phyloP scores from a whole-genome alignment of 2,888 invertebrate genomes.

The Brenthis hecate region DNA sequence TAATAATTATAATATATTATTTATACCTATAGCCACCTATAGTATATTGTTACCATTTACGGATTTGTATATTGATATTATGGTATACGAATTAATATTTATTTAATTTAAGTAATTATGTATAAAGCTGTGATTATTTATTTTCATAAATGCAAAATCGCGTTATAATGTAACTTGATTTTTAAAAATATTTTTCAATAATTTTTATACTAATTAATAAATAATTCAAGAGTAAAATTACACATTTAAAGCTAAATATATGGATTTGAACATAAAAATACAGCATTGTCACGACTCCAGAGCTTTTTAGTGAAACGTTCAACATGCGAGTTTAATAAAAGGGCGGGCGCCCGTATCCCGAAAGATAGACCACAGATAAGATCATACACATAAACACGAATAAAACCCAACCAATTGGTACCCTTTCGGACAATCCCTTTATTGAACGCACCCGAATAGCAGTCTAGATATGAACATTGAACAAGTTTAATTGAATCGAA shows the following conservation, averaged over 20 bases:
- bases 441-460: constrained; percentile 53
- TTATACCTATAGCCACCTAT: too few species aligned
- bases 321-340: constrained; percentile 71
- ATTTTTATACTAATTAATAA: too few species aligned
- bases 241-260: neutral
- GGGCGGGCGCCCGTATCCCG: constrained; percentile 70
- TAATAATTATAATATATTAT: too few species aligned
- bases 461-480: constrained; percentile 64
- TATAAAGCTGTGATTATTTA: too few species aligned
- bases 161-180: too few species aligned
- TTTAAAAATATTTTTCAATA: too few species aligned
- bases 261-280: neutral
- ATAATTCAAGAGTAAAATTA: neutral
- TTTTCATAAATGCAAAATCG: too few species aligned
- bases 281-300: constrained; percentile 44
- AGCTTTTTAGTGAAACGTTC: constrained; percentile 47
- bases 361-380: constrained; percentile 69
- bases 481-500: constrained; percentile 71
- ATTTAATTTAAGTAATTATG: too few species aligned
- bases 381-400: constrained; percentile 73
- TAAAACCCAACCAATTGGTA: constrained; percentile 65
- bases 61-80: too few species aligned
- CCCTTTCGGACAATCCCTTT: constrained; percentile 64
- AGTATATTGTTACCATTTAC: too few species aligned
- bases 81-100: too few species aligned